These are phyloP conservation scores for Crenichthys baileyi DNA, from an alignment of 2,797 vertebrate species.

Conservation along the genomic window DNA sequence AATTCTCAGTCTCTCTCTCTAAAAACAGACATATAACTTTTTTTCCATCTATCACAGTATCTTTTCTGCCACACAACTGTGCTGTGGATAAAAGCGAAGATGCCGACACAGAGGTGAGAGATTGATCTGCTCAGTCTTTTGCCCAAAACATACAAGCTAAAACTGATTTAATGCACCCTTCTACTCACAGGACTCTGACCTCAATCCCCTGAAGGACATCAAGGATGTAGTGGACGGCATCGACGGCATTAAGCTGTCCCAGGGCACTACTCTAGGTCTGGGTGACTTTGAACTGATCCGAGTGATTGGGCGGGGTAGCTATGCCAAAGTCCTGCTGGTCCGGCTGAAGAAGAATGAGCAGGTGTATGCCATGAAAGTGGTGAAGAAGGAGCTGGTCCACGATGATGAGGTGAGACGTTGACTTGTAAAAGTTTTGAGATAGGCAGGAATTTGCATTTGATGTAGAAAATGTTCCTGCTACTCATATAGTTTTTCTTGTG, in stretches of 20 bases:
- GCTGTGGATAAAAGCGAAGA: conserved; percentile 89
- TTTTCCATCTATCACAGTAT: conserved; percentile 76
- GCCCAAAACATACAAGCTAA: neutral
- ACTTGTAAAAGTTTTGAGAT: neutral
- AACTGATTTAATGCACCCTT: neutral
- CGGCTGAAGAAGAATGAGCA: conserved; percentile 96
- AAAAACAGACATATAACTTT: neutral
- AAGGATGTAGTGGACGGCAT: conserved; percentile 94
- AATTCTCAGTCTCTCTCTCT: neutral
- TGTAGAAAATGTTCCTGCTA: neutral
- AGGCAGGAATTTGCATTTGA: neutral
- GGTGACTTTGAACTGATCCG: conserved; percentile 95
- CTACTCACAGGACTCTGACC: neutral
- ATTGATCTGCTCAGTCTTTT: neutral
- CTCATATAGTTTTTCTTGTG: neutral
- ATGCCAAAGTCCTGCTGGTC: conserved; percentile 97
- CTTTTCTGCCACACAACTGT: conserved; percentile 89
- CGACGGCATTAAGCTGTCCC: conserved; percentile 94
- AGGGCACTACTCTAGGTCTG: conserved; percentile 89
- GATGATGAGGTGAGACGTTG: conserved; percentile 90
- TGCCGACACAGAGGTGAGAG: conserved; percentile 87
- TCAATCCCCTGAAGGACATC: conserved; percentile 82
- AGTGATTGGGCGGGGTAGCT: conserved; percentile 96
- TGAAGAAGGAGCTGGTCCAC: conserved; percentile 98
- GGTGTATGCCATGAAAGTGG: conserved; percentile 97